Conservation (phyloP, 2,888 invertebrate genomes). For the Argyra leucocephala region DNA sequence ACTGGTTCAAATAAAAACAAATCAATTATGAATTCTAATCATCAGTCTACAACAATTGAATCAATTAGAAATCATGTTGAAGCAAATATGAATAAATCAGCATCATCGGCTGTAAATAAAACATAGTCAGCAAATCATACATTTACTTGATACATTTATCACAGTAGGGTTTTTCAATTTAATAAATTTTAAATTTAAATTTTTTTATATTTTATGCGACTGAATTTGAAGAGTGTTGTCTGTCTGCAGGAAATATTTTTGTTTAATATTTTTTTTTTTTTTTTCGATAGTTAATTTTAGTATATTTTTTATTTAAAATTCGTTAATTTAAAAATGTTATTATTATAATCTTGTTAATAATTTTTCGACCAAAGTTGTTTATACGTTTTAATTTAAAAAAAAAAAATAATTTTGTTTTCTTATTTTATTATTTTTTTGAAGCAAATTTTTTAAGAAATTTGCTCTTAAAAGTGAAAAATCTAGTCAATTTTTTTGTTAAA, state of each 20-base stretch:
- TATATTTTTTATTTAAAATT: background rate
- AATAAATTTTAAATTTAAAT: background rate
- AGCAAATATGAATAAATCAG: background rate
- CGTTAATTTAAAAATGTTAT: background rate
- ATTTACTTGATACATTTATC: too few relatives aligned
- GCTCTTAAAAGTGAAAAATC: background rate
- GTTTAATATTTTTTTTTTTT: too few relatives aligned
- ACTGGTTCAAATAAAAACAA: constrained; percentile 26
- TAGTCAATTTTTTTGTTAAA: constrained; percentile 2
- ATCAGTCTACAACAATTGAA: background rate
- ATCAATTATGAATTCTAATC: background rate
- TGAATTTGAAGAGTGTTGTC: background rate
- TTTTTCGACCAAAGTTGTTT: background rate
- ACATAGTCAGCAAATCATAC: background rate
- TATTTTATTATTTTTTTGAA: background rate
- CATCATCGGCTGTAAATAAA: background rate
- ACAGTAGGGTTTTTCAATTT: too few relatives aligned
- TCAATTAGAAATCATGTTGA: background rate
- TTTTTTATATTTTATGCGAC: background rate
- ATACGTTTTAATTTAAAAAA: background rate
- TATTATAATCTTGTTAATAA: constrained; percentile 1
- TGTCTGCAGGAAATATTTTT: too few relatives aligned
- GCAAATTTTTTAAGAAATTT: background rate
- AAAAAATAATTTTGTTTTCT: background rate
- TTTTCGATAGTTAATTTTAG: background rate